Evolutionary conservation across 2,797 vertebrate species (phyloP).

Genomic region (Selene dorsalis): DNA sequence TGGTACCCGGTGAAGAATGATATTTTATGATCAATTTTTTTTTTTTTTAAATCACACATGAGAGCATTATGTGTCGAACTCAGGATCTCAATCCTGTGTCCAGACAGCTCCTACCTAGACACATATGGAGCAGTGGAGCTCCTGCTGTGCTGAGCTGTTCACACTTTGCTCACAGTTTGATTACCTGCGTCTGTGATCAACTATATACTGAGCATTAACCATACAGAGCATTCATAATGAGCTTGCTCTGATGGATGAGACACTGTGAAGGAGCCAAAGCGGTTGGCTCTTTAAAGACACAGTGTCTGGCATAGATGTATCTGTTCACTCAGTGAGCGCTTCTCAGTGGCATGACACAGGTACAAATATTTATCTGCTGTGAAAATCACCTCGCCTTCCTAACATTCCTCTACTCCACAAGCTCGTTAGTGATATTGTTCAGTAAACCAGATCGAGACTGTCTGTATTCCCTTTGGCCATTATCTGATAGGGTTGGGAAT

Average conservation of each 20-base stretch:
- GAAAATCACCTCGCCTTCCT: neutral
- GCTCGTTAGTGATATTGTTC: constrained; percentile 1
- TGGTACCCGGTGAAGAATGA: too few species aligned
- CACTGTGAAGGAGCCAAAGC: neutral
- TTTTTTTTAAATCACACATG: too few species aligned
- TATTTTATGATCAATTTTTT: too few species aligned
- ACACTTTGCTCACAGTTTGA: neutral
- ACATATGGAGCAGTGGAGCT: neutral
- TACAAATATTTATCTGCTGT: constrained; percentile 17
- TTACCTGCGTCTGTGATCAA: neutral
- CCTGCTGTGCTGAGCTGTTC: neutral
- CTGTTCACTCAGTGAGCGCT: neutral
- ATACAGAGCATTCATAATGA: neutral
- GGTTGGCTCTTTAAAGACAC: neutral
- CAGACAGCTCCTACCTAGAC: neutral
- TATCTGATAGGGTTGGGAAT: constrained; percentile 9
- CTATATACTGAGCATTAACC: neutral
- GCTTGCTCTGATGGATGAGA: neutral
- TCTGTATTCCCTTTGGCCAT: constrained; percentile 6
- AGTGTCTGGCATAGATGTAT: neutral
- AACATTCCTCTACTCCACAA: neutral
- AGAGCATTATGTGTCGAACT: too few species aligned
- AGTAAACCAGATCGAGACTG: constrained; percentile 9
- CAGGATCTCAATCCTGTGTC: neutral
- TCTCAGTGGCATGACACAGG: neutral